Evolutionary conservation across 2,113 vertebrate species (phyloP).

Genomic region (Onychostruthus taczanowskii): DNA sequence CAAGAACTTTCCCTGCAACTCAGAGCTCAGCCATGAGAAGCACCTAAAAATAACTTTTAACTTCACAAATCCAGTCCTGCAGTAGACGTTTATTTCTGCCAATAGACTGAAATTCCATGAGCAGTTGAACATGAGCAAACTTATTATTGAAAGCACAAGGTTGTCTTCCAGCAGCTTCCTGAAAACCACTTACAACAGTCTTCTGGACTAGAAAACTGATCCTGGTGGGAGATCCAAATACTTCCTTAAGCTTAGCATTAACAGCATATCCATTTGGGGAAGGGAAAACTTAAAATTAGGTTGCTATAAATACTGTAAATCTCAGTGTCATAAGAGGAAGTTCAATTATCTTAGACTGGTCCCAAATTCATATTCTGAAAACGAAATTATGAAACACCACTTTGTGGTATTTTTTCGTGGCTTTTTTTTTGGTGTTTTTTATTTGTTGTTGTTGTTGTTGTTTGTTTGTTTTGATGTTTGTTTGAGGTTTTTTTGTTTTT

Average conservation of each 20-base stretch:
- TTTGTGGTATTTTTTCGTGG: too few species aligned
- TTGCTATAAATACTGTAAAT: slow-evolving; percentile 45
- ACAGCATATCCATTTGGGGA: background rate
- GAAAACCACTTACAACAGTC: background rate
- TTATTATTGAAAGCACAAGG: background rate
- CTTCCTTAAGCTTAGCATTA: slow-evolving; percentile 29
- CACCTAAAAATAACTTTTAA: background rate
- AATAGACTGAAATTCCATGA: background rate
- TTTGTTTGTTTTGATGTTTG: too few species aligned
- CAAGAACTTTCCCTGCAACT: background rate
- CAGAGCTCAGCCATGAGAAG: background rate
- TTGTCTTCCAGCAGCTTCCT: background rate
- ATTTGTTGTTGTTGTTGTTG: too few species aligned
- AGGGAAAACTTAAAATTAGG: slow-evolving; percentile 55
- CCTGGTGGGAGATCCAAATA: background rate
- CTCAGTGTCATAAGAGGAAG: background rate
- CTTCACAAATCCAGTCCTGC: background rate
- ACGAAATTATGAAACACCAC: slow-evolving; percentile 1
- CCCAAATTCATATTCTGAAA: background rate
- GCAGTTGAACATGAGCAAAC: background rate
- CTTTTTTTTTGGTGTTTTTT: too few species aligned
- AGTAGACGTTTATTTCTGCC: background rate
- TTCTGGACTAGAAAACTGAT: slow-evolving; percentile 25
- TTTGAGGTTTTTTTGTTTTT: too few species aligned
- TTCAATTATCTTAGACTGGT: slow-evolving; percentile 32